Evolutionary conservation across 37 sponge, comb jelly and placozoan genomes (phyloP), one percentile per base, ranked within the genome.

Genomic region (Geodia barretti): DNA sequence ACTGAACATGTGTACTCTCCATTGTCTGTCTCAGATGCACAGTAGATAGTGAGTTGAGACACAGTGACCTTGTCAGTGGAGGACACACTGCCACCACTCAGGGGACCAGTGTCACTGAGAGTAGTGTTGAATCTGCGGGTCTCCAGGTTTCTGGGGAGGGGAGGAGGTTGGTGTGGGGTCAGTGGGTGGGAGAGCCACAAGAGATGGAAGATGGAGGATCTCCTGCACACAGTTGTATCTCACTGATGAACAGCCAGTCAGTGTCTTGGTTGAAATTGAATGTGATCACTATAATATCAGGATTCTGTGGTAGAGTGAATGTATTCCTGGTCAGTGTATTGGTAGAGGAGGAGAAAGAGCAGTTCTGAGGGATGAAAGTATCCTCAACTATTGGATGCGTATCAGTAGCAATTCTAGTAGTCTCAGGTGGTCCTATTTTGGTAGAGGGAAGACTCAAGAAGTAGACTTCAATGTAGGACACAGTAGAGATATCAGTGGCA

Each of bases 191-290:
- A 65, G 62, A n/a, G 26, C 35, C 28, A 73, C 26, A 59, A 4
- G 60, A 21, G 28, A 9, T 84, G 39, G 28, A 69, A 40, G 25
- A 21, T 54, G 66, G 61, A 4, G 54, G 62, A 34, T 38, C 1
- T 42, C 75, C 79, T 14, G 39, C 34, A 77, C 72, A 77, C 17
- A 85, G 30, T 31, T 39, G 25, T 9, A 85, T 32, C 76, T 85
- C 85, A 79, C 76, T 79, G 60, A 86, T 4, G 25, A 79, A 20
- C 28, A 86, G 64, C 76, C 75, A 79, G 61, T 79, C 81, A 59
- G 80, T 39, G 35, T 79, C 43, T 41, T 32, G 20, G 31, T 3
- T n/a, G 28, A 36, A 31, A 20, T 37, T 3, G 54, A 79, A 74
- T 26, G 7, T 74, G 54, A 74, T 19, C n/a, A 7, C 3, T 3